Evolutionary conservation across 2,113 vertebrate genomes (phyloP).

Genomic region (Pachyramphus minor): DNA sequence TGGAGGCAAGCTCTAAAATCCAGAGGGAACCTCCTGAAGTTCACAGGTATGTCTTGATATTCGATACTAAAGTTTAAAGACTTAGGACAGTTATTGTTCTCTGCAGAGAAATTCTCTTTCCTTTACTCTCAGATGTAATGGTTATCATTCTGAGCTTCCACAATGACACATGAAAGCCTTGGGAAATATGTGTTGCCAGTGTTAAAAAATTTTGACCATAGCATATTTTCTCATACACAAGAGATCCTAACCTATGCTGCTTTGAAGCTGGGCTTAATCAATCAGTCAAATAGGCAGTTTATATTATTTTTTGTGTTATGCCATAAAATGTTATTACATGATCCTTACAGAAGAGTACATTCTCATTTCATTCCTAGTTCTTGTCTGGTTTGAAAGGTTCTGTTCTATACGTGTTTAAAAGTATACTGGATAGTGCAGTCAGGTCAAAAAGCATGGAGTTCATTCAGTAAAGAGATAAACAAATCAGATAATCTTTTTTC

Average conservation of each 20-base stretch:
- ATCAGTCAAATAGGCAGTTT: background rate
- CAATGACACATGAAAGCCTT: background rate
- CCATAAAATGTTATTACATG: background rate
- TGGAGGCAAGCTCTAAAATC: constrained; percentile 97
- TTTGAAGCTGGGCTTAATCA: background rate
- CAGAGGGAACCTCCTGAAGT: constrained; percentile 92
- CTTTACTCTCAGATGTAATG: background rate
- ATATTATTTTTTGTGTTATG: background rate
- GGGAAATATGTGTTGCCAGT: background rate
- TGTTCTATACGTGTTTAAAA: background rate
- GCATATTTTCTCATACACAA: background rate
- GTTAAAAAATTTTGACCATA: background rate
- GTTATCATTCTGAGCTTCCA: background rate
- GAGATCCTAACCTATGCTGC: background rate
- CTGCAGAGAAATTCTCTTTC: background rate
- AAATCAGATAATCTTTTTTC: background rate
- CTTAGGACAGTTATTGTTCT: background rate
- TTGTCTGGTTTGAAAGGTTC: background rate
- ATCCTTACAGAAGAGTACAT: background rate
- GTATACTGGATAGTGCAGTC: background rate
- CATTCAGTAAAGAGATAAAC: background rate
- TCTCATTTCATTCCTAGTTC: background rate
- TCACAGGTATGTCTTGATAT: constrained; percentile 78
- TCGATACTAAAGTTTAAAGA: background rate
- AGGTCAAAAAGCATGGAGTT: background rate